Percentiles rank a stretch among this genome's conserved stretches.
Evolutionary conservation across 2,888 invertebrate genomes (phyloP).

Genomic region (Stictocephala bisonia): DNA sequence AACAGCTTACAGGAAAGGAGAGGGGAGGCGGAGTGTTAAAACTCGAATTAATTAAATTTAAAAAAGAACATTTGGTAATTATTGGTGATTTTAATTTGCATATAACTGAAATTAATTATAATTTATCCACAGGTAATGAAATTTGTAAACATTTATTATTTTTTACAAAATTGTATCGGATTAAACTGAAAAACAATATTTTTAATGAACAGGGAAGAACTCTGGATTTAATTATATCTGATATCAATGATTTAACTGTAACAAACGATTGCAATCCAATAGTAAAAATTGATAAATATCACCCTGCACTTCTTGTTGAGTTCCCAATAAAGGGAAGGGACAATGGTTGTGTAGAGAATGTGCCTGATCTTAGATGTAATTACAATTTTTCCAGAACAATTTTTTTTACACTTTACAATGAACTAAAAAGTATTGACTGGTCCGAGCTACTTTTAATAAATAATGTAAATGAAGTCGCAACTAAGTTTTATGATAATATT

Average conservation of each 20-base stretch:
- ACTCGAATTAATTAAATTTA: neutral
- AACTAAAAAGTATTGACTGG: no score
- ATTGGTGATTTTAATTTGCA: conserved; percentile 11
- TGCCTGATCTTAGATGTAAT: no score
- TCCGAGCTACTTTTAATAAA: no score
- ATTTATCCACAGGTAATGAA: conserved; percentile 6
- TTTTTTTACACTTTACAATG: no score
- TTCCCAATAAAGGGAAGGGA: no score
- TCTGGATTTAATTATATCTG: neutral
- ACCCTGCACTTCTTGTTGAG: neutral
- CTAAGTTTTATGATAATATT: no score
- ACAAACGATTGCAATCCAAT: neutral
- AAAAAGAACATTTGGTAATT: neutral
- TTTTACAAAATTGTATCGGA: neutral
- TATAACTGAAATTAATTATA: neutral
- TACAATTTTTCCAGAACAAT: no score
- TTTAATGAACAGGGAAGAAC: neutral
- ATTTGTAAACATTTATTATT: conserved; percentile 17
- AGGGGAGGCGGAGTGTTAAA: neutral
- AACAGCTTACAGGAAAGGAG: neutral
- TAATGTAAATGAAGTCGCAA: no score
- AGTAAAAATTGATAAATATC: neutral
- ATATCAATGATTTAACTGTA: neutral
- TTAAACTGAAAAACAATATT: neutral
- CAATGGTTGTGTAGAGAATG: no score